Evolutionary conservation across 2,797 vertebrate genomes (phyloP), one percentile per base, ranked within the genome.

Genomic region (Sternotherus odoratus): DNA sequence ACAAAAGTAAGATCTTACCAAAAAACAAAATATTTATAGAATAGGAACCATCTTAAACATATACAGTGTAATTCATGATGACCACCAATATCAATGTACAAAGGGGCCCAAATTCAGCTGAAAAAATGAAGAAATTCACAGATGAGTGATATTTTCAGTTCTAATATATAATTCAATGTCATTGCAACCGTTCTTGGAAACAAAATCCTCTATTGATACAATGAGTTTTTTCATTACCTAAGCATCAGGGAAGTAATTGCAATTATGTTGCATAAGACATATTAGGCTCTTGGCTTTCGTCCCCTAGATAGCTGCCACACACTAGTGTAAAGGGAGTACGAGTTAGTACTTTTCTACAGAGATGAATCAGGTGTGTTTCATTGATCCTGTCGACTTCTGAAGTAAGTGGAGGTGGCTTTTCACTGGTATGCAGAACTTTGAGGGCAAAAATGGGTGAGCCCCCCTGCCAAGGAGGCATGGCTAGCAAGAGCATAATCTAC

Each of bases 1-100:
- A 95, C 89, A 95, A 92, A 94, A 95, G 39, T 28, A 77, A 90
- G 60, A 87, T 49, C 81, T 95, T 46, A 87, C 86, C 89, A 82
- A 53, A 48, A 30, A 79, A 30, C 82, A 48, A 30, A 79, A 30
- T 80, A 21, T 12, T 91, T 87, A 95, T 80, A 79, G 91, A 91
- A 82, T 48, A 94, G 89, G 17, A 77, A 77, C 83, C 53, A 16
- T 30, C 56, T 90, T 86, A 88, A 79, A 93, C 36, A 86, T 39
- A 30, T n/a, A 12, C 56, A 69, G 1, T 57, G 57, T 74, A 88
- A 85, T 88, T 92, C 63, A 66, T 80, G 60, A 30, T 33, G 79
- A 1, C 21, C 56, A 75, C 28, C 81, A 21, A 33, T 89, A 63
- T 77, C 94, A 92, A 86, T 82, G 30, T 91, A 92, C 43, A 83